Evolutionary conservation across 2,113 vertebrate genomes (phyloP), one percentile per base, ranked within the genome.

Genomic region (Melozone crissalis): DNA sequence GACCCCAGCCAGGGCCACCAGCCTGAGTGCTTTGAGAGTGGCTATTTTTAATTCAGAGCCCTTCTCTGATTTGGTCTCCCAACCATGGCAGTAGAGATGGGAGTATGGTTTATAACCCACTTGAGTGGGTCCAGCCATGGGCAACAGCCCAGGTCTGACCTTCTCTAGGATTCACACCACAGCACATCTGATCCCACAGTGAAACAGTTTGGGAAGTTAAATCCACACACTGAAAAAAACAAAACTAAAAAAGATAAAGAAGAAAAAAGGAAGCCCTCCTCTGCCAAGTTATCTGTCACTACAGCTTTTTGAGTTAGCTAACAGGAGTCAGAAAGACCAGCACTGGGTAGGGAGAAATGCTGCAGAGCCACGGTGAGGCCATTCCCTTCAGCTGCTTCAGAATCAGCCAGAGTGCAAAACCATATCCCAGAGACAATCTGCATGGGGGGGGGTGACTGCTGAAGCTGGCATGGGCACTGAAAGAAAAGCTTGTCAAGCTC

Each of bases 401-500:
- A n/a, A n/a, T n/a, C n/a, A n/a, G n/a, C n/a, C n/a, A 44, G 51
- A 84, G 73, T 7, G 52, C 47, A 91, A 91, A 86, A 28, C 26
- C 7, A 3, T 46, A 68, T 83, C 90, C 93, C 65, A 80, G 75
- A 75, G 86, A 94, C 74, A 52, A 39, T 9, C 67, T 47, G 80
- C 47, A 30, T 2, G 9, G 41, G 8, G 41, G 8, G 46, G 69
- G 51, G 28, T 3, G 7, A 78, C 59, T 63, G 51, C 72, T 89
- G 65, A 87, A 74, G 73, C 61, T 95, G 95, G 96, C 94, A 91
- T 7, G 2, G 82, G 67, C 85, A 89, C 86, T 71, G 65, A 93
- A 89, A 81, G 57, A 72, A 90, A 94, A 68, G 65, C 94, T 81
- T 94, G 89, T 95, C 93, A 78, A 84, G 74, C 88, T 71, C 31